phyloP scores from a whole-genome alignment of 1,140 invertebrate genomes.

The Drosophila guanche region DNA sequence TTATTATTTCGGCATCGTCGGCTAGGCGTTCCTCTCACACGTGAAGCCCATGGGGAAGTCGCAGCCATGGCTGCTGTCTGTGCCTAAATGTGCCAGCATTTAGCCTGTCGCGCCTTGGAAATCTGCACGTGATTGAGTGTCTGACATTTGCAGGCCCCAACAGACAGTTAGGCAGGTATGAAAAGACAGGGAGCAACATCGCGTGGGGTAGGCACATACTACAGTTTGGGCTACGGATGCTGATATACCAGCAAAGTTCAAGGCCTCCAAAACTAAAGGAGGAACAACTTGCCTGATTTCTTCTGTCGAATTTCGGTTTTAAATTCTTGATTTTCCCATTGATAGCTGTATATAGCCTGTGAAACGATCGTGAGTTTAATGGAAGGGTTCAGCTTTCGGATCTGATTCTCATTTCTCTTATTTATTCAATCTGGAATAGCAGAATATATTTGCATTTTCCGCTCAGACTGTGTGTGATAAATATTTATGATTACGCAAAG shows the following conservation, averaged over 20 bases:
- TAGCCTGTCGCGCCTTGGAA: slow-evolving; percentile 17
- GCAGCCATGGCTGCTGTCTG: slow-evolving; percentile 7
- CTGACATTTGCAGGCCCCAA: slow-evolving; percentile 53
- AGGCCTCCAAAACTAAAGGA: slow-evolving; percentile 22
- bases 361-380: slow-evolving; percentile 55
- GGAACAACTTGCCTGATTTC: slow-evolving; percentile 19
- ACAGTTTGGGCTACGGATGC: neutral
- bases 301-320: slow-evolving; percentile 32
- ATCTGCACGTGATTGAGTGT: slow-evolving; percentile 58
- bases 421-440: neutral
- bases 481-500: slow-evolving; percentile 48
- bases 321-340: slow-evolving; percentile 46
- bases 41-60: slow-evolving; percentile 10
- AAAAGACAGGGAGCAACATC: slow-evolving; percentile 18
- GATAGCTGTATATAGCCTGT: slow-evolving; percentile 39
- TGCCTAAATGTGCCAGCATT: slow-evolving; percentile 22
- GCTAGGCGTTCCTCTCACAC: slow-evolving; percentile 9
- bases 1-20: neutral
- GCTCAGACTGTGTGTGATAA: slow-evolving; percentile 12
- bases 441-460: slow-evolving; percentile 8
- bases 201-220: neutral
- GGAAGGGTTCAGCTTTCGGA: slow-evolving; percentile 40
- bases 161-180: slow-evolving; percentile 1
- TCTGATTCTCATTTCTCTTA: slow-evolving; percentile 24
- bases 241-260: slow-evolving; percentile 57